phyloP scores from a whole-genome alignment of 2,888 invertebrate species.

The Malthinus seriepunctatus region DNA sequence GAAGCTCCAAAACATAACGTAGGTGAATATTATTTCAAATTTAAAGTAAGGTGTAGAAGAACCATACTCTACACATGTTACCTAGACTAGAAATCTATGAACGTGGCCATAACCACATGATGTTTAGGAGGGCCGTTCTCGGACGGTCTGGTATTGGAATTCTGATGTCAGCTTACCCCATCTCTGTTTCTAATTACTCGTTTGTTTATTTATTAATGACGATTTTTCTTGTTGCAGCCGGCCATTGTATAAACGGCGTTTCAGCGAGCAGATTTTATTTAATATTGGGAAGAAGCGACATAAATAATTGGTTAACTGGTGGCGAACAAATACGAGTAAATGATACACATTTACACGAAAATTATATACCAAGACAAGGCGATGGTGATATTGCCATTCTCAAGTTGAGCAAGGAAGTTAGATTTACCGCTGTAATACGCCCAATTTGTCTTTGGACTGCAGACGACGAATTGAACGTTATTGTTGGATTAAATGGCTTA shows the following conservation, averaged over 20 bases:
- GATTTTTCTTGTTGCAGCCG: constrained; percentile 39
- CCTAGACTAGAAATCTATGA: no score
- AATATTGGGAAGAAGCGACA: constrained; percentile 42
- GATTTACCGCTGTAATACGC: constrained; percentile 59
- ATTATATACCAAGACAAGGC: constrained; percentile 61
- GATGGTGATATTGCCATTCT: constrained; percentile 63
- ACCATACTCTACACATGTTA: no score
- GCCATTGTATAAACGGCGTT: constrained; percentile 45
- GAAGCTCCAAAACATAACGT: no score
- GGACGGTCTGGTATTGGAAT: no score
- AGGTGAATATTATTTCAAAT: no score
- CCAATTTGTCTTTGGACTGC: constrained; percentile 68
- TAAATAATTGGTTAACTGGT: constrained; percentile 40
- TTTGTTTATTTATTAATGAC: no score
- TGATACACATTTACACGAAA: constrained; percentile 59
- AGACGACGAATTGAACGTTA: constrained; percentile 47
- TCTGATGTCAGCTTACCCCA: no score
- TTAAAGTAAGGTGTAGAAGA: no score
- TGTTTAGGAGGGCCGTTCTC: no score
- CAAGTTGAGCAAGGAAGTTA: constrained; percentile 56
- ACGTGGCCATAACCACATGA: no score
- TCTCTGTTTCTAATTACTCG: no score
- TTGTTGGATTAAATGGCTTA: constrained; percentile 52
- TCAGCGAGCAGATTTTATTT: constrained; percentile 9
- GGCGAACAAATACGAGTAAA: constrained; percentile 44